phyloP scores from a whole-genome alignment of 2,113 vertebrate species.

The Chlamydotis undulata region DNA sequence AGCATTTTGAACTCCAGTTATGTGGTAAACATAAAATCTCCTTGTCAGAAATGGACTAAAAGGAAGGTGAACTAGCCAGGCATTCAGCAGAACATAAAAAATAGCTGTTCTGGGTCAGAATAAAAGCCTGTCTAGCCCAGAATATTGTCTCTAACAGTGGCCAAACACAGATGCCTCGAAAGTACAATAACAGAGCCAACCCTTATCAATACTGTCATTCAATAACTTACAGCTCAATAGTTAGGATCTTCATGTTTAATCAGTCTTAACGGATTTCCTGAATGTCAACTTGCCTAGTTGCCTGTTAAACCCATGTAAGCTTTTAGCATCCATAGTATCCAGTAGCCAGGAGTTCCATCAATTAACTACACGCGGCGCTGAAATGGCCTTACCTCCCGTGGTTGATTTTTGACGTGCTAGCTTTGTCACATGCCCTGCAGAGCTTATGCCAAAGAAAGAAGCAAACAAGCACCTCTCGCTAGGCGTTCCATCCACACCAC shows the following conservation, averaged over 20 bases:
- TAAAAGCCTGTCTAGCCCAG: not conserved
- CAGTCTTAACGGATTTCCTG: not conserved
- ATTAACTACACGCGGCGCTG: not conserved
- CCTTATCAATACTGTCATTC: not conserved
- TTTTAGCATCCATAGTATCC: not conserved
- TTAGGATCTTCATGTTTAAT: not conserved
- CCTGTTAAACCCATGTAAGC: not conserved
- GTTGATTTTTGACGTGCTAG: not conserved
- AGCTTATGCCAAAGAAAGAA: not conserved
- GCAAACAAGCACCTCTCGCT: not conserved
- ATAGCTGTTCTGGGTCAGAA: not conserved
- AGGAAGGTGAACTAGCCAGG: not conserved
- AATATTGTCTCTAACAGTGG: not conserved
- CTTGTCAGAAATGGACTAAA: not conserved
- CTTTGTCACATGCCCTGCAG: not conserved
- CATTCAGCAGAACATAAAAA: not conserved
- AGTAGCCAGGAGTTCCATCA: not conserved
- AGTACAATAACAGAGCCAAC: not conserved
- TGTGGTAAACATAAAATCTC: fast-evolving
- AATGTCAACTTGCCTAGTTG: not conserved
- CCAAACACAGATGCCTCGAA: not conserved
- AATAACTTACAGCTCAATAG: not conserved
- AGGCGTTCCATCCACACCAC: not conserved
- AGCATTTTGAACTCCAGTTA: not conserved
- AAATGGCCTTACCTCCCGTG: not conserved